Evolutionary conservation across 2,797 vertebrate species (phyloP).

Genomic region (Hypotaenidia philippensis): DNA sequence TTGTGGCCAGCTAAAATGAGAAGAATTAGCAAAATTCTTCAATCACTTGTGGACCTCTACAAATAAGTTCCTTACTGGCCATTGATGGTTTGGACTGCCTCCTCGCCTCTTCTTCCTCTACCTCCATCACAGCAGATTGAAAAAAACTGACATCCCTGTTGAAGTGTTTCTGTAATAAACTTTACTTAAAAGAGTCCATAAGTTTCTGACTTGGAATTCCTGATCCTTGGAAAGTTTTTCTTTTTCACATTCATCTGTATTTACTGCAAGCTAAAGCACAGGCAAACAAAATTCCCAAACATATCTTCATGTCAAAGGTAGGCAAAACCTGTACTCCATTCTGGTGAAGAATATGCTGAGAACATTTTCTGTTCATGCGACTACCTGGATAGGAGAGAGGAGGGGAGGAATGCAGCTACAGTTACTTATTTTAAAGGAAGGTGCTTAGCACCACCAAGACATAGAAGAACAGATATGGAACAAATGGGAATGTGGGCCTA

Average conservation of each 20-base stretch:
- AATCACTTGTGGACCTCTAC: background rate
- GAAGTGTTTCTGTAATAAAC: background rate
- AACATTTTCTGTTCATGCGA: background rate
- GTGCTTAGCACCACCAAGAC: background rate
- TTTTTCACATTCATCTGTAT: background rate
- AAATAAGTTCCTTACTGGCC: background rate
- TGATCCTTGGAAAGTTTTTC: background rate
- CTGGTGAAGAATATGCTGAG: background rate
- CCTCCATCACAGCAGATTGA: background rate
- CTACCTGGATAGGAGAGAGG: background rate
- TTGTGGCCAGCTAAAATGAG: constrained; percentile 1
- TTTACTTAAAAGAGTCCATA: background rate
- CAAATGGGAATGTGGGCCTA: background rate
- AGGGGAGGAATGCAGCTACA: background rate
- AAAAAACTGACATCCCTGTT: background rate
- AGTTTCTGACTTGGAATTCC: background rate
- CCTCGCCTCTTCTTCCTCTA: background rate
- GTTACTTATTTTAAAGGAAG: background rate
- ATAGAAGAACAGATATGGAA: background rate
- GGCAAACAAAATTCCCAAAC: background rate
- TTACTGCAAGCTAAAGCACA: background rate
- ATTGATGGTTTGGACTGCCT: background rate
- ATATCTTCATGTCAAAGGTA: background rate
- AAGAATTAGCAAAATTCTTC: background rate
- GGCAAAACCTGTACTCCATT: background rate